phyloP scores from a whole-genome alignment of 2,888 invertebrate species.

The Perizoma affinitatum region DNA sequence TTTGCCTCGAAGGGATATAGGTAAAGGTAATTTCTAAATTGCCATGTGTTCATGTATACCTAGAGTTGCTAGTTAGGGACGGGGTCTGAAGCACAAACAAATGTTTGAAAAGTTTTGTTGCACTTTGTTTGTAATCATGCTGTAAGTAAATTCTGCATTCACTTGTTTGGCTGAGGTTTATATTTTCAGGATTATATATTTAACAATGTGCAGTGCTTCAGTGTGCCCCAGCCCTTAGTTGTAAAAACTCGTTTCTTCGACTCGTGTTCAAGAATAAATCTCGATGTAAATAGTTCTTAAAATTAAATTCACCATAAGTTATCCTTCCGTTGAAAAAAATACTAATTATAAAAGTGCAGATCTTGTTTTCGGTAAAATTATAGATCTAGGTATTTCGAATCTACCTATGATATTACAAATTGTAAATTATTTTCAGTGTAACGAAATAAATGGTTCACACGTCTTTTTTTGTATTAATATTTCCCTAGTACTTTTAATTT shows the following conservation, averaged over 20 bases:
- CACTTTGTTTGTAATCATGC: too few relatives aligned
- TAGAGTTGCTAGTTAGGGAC: slow-evolving; percentile 27
- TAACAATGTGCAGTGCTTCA: slow-evolving; percentile 56
- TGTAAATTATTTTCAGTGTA: slow-evolving; percentile 61
- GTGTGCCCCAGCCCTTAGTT: slow-evolving; percentile 51
- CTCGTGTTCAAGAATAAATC: slow-evolving; percentile 60
- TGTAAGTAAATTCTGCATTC: not conserved
- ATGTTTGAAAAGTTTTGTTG: too few relatives aligned
- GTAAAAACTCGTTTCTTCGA: slow-evolving; percentile 56
- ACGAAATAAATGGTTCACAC: slow-evolving; percentile 55
- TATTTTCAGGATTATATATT: not conserved
- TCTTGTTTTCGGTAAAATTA: slow-evolving; percentile 23
- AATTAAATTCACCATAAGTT: slow-evolving; percentile 42
- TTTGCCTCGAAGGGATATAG: slow-evolving; percentile 9
- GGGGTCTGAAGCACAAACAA: slow-evolving; percentile 1
- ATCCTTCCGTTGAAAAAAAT: slow-evolving; percentile 33
- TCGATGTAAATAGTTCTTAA: slow-evolving; percentile 53
- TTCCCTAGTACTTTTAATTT: slow-evolving; percentile 45
- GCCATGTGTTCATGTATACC: slow-evolving; percentile 30
- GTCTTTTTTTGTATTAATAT: slow-evolving; percentile 47
- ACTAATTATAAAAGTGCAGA: slow-evolving; percentile 19
- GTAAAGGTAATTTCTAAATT: slow-evolving; percentile 25
- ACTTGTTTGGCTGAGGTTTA: not conserved
- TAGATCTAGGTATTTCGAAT: slow-evolving; percentile 31
- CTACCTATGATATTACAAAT: slow-evolving; percentile 40